Evolutionary conservation across 1,140 invertebrate genomes (phyloP).

Genomic region (Conopomorpha cramerella): DNA sequence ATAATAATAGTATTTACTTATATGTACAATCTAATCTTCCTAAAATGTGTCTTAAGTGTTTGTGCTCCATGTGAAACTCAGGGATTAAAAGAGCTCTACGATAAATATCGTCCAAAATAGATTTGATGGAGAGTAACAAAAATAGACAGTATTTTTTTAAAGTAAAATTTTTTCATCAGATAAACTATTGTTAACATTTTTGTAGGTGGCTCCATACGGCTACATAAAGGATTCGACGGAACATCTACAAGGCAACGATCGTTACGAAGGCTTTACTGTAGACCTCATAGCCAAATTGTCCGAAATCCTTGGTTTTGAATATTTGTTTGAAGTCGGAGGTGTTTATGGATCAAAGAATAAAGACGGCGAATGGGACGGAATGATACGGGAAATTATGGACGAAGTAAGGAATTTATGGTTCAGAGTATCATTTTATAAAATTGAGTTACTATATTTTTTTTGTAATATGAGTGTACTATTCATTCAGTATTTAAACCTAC

Average conservation of each 20-base stretch:
- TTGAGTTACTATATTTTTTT: too few relatives aligned
- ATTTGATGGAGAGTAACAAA: too few relatives aligned
- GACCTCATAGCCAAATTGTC: conserved; percentile 80
- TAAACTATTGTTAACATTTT: conserved; percentile 3
- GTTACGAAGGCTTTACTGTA: conserved; percentile 78
- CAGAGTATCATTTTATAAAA: too few relatives aligned
- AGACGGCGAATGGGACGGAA: conserved; percentile 82
- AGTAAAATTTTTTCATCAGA: too few relatives aligned
- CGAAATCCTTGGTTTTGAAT: conserved; percentile 83
- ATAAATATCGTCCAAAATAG: too few relatives aligned
- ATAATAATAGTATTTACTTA: too few relatives aligned
- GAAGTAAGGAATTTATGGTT: conserved; percentile 67
- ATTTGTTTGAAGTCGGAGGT: conserved; percentile 76
- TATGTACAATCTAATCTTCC: conserved; percentile 1
- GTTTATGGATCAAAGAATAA: conserved; percentile 75
- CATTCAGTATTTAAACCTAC: too few relatives aligned
- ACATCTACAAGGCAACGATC: conserved; percentile 76
- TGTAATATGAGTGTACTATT: too few relatives aligned
- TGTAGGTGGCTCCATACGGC: conserved; percentile 78
- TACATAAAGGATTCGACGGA: conserved; percentile 75
- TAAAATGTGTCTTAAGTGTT: too few relatives aligned
- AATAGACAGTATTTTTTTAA: too few relatives aligned
- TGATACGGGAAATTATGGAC: conserved; percentile 80
- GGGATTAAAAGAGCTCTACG: too few relatives aligned
- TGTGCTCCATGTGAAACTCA: too few relatives aligned